Conservation (phyloP, 2,113 vertebrate species). For the Scomber scombrus region DNA sequence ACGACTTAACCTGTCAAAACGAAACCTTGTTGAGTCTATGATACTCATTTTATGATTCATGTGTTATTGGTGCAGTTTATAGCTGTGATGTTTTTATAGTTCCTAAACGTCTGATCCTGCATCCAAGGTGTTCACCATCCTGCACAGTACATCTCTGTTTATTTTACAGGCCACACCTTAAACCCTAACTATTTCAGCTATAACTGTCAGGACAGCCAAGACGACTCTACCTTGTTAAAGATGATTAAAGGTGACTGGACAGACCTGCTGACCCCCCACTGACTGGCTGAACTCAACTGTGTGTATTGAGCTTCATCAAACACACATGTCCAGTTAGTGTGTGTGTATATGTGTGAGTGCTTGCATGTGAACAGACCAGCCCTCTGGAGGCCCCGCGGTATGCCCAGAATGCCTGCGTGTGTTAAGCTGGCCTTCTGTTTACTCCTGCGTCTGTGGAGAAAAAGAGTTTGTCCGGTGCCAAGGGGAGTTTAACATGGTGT, state of each 20-base stretch:
- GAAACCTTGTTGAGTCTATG: not conserved
- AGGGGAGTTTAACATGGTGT: constrained; percentile 47
- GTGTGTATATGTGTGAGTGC: constrained; percentile 34
- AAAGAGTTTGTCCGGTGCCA: constrained; percentile 63
- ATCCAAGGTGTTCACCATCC: not conserved
- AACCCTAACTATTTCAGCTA: not conserved
- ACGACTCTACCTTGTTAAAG: constrained; percentile 28
- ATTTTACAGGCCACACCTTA: constrained; percentile 11
- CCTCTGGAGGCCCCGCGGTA: constrained; percentile 77
- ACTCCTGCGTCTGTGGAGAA: constrained; percentile 59
- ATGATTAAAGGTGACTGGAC: constrained; percentile 23
- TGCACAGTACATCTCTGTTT: not conserved
- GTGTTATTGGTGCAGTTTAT: not conserved
- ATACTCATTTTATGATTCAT: not conserved
- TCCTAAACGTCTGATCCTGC: not conserved
- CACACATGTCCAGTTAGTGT: constrained; percentile 39
- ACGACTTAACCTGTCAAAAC: not conserved
- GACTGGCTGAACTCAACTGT: constrained; percentile 14
- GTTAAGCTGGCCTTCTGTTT: constrained; percentile 72
- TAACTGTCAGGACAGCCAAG: constrained; percentile 1
- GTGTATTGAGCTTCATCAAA: constrained; percentile 33
- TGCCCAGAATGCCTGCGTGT: constrained; percentile 76
- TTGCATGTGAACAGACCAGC: constrained; percentile 34
- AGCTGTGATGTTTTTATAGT: not conserved
- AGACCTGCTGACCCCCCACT: constrained; percentile 2